Base-by-base conservation (phyloP, 1,140 invertebrate genomes). In the Dicyema japonicum region DNA sequence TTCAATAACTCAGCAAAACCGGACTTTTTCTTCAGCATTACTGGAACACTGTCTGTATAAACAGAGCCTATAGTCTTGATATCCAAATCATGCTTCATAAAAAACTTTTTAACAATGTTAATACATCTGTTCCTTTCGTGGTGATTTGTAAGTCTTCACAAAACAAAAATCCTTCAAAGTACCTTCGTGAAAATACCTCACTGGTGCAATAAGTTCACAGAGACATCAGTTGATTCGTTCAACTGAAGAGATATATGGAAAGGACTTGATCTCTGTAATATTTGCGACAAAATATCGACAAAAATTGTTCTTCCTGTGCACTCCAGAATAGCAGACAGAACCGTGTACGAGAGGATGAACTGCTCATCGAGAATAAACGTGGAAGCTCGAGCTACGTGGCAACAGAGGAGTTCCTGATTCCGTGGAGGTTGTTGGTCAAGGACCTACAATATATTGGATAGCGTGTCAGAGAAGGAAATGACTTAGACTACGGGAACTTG, bases 11-110 rank as follows among this genome's bases (percentile, higher is more conserved):
- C 33, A 26, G 28, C 27, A 31, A 38, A 36, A 33, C 37, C 38
- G 27, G 24, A 34, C 19, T 28, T 22, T 14, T 29, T 21, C 27
- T 26, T 38, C 26, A 33, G 28, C 40, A 40, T 38, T 19, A 33
- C 24, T 31, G 29, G 34, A 30, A 39, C 39, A 31, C 35, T 36
- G 33, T 41, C 38, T 25, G 40, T 41, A 24, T 33, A 40, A 19
- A 40, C 32, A 25, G 34, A 32, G 27, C 30, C 22, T 17, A 33
- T 22, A 29, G 24, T 33, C 26, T 19, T 27, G 17, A 33, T 27
- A 33, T 18, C 12, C 13, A 33, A 27, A 4, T 30, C 15, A 33
- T 27, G 18, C 8, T 33, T 27, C 32, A 32, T 4, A 18, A 33
- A 22, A 33, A 33, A 33, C 22, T 9, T 27, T 11, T 27, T 22